phyloP scores from a whole-genome alignment of 2,888 invertebrate species.

The Morinoia aosen region DNA sequence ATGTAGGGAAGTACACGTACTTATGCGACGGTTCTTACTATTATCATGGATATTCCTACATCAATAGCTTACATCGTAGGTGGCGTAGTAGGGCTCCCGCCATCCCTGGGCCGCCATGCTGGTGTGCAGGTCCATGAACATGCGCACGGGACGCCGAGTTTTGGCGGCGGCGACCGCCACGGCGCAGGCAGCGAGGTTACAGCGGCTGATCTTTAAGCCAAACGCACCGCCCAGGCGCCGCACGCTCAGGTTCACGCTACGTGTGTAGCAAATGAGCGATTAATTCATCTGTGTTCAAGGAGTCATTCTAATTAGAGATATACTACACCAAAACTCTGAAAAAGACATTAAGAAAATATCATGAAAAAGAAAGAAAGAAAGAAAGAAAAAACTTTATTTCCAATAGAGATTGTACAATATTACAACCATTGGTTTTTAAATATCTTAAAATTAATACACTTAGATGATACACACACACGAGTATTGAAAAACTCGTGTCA shows the following conservation, averaged over 20 bases:
- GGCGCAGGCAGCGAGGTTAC: slow-evolving; percentile 76
- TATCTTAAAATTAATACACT: too few species aligned
- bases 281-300: not conserved
- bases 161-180: slow-evolving; percentile 81
- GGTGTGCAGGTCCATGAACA: slow-evolving; percentile 80
- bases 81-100: slow-evolving; percentile 66
- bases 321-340: not conserved
- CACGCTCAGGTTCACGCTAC: slow-evolving; percentile 80
- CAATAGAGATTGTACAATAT: too few species aligned
- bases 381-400: too few species aligned
- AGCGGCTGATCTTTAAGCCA: slow-evolving; percentile 81
- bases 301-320: not conserved
- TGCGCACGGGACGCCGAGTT: slow-evolving; percentile 79
- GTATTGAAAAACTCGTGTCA: too few species aligned
- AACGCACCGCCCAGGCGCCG: slow-evolving; percentile 86
- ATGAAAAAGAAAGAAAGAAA: too few species aligned
- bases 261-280: slow-evolving; percentile 69
- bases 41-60: too few species aligned
- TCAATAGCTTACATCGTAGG: slow-evolving; percentile 64
- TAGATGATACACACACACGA: too few species aligned
- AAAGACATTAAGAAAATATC: too few species aligned
- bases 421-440: too few species aligned
- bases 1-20: too few species aligned
- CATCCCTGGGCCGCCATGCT: slow-evolving; percentile 76
- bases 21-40: too few species aligned